Conservation (phyloP, 2,888 invertebrate species). For the Pterostichus madidus region DNA sequence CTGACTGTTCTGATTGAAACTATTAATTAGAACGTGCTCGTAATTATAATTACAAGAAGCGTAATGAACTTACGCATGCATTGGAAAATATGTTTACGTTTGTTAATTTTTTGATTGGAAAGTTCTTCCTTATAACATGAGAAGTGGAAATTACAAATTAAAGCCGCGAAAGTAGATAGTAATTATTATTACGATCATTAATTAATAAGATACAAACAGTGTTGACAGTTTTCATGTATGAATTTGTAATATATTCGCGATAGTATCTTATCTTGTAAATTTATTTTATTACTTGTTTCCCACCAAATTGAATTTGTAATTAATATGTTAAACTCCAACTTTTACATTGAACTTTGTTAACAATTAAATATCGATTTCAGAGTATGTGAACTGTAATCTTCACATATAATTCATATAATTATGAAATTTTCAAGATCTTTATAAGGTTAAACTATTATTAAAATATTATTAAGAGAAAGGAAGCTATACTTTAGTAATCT, state of each 20-base stretch:
- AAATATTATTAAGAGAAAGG: slow-evolving; percentile 47
- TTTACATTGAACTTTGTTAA: slow-evolving; percentile 12
- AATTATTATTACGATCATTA: slow-evolving; percentile 35
- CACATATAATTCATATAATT: slow-evolving; percentile 2
- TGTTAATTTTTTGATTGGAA: slow-evolving; percentile 50
- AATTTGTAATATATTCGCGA: slow-evolving; percentile 18
- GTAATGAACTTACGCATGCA: slow-evolving; percentile 10
- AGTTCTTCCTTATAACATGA: slow-evolving; percentile 37
- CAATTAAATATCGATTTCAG: slow-evolving; percentile 38
- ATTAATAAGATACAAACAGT: slow-evolving; percentile 21
- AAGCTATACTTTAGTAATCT: slow-evolving; percentile 44
- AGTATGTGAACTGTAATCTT: slow-evolving; percentile 21
- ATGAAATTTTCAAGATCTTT: slow-evolving; percentile 25
- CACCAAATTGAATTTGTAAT: background rate
- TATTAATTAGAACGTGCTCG: slow-evolving; percentile 11
- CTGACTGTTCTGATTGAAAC: slow-evolving; percentile 13
- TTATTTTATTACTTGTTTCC: slow-evolving; percentile 2
- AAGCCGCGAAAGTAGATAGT: slow-evolving; percentile 21
- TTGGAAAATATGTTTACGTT: slow-evolving; percentile 44
- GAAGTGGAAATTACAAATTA: slow-evolving; percentile 43
- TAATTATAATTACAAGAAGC: slow-evolving; percentile 37
- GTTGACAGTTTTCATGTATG: slow-evolving; percentile 16
- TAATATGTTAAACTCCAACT: background rate
- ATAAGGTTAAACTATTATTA: slow-evolving; percentile 38
- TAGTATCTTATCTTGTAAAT: background rate